Evolutionary conservation across 1,140 invertebrate species (phyloP).

Genomic region (Drosophila azteca): DNA sequence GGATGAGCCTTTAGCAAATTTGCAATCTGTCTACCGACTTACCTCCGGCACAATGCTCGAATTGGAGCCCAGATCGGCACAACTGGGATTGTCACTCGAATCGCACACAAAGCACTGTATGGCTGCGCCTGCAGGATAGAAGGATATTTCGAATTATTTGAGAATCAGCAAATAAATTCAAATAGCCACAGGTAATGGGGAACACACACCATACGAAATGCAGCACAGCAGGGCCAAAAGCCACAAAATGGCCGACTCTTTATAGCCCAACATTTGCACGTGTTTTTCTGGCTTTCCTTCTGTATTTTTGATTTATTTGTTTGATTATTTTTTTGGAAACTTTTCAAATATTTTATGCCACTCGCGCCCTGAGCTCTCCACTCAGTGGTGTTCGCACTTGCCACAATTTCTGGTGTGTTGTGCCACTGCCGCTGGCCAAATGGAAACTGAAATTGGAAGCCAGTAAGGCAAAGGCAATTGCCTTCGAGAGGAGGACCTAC

Average conservation of each 20-base stretch:
- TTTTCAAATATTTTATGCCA: slow-evolving; percentile 28
- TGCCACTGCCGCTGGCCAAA: slow-evolving; percentile 60
- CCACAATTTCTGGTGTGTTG: slow-evolving; percentile 2
- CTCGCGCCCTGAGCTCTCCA: slow-evolving; percentile 3
- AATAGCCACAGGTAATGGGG: neutral
- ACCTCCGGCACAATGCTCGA: slow-evolving; percentile 73
- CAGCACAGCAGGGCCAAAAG: slow-evolving; percentile 38
- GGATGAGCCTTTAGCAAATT: neutral
- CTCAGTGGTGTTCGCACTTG: slow-evolving; percentile 9
- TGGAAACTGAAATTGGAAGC: slow-evolving; percentile 60
- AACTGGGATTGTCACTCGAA: slow-evolving; percentile 90
- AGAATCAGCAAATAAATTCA: neutral
- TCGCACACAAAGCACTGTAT: slow-evolving; percentile 92
- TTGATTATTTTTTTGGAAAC: slow-evolving; percentile 14
- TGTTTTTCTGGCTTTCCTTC: slow-evolving; percentile 12
- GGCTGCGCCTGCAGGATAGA: slow-evolving; percentile 80
- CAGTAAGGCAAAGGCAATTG: slow-evolving; percentile 33
- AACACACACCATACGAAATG: slow-evolving; percentile 54
- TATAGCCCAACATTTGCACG: slow-evolving; percentile 2
- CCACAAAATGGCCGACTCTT: slow-evolving; percentile 32
- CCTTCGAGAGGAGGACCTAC: slow-evolving; percentile 50
- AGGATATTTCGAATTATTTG: slow-evolving; percentile 13
- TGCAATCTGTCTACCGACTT: slow-evolving; percentile 39
- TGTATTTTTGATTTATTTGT: slow-evolving; percentile 16
- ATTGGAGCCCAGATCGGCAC: slow-evolving; percentile 84